Conservation (phyloP, 1,140 invertebrate species). For the Steinernema feltiae region DNA sequence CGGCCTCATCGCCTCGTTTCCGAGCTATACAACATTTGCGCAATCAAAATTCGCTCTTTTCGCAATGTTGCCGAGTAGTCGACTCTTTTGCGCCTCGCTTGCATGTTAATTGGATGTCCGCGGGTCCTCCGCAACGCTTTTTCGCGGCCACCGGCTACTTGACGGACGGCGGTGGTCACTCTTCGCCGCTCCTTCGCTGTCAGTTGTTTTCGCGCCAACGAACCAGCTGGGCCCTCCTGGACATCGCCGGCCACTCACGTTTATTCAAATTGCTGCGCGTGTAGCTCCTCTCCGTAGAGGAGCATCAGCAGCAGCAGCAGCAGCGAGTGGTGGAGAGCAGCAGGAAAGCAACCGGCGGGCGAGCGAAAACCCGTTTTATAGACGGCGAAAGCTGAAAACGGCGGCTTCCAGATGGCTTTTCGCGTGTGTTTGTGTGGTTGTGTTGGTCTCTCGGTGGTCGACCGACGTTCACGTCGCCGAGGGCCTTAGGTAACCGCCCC, state of each 20-base stretch:
- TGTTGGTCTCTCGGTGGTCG: neutral
- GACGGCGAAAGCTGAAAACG: constrained; percentile 14
- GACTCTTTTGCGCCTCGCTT: neutral
- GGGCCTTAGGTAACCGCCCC: neutral
- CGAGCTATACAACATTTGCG: neutral
- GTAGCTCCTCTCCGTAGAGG: neutral
- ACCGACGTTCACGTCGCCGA: neutral
- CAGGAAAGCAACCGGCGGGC: neutral
- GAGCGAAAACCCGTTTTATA: constrained; percentile 14
- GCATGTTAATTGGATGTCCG: neutral
- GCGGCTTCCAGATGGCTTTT: constrained; percentile 14
- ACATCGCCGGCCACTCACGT: neutral
- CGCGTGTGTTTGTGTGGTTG: neutral
- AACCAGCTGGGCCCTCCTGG: neutral
- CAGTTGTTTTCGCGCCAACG: constrained; percentile 1
- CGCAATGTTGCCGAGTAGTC: neutral
- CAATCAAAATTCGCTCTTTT: neutral
- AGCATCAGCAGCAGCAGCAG: neutral
- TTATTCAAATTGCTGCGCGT: constrained; percentile 1
- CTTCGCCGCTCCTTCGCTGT: neutral
- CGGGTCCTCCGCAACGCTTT: neutral
- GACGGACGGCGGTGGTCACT: neutral
- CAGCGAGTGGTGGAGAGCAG: neutral
- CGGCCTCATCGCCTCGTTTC: neutral
- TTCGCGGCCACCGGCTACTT: neutral